Evolutionary conservation across 1,140 invertebrate species (phyloP).

Genomic region (Mizuhopecten yessoensis): DNA sequence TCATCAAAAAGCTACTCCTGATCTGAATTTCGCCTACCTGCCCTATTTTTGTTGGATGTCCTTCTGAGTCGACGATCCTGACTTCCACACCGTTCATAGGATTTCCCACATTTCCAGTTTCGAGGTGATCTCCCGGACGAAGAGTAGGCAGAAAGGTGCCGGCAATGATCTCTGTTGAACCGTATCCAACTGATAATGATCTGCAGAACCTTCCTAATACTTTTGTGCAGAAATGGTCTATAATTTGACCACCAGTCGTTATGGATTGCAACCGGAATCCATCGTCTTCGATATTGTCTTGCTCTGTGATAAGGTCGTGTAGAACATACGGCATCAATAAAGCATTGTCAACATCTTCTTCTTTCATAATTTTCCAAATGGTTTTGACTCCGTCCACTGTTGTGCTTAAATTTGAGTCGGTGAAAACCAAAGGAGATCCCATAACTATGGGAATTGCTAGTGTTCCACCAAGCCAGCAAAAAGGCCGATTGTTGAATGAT

Average conservation of each 20-base stretch:
- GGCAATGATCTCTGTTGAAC: not conserved
- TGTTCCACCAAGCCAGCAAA: not conserved
- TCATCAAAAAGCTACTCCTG: constrained; percentile 37
- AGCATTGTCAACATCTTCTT: not conserved
- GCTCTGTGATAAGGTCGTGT: too few relatives aligned
- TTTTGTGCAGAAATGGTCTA: not conserved
- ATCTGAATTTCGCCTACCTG: constrained; percentile 34
- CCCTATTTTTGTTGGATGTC: not conserved
- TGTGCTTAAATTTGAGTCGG: not conserved
- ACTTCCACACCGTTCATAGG: constrained; percentile 37
- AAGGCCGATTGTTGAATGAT: not conserved
- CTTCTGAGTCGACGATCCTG: constrained; percentile 44
- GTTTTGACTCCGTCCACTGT: not conserved
- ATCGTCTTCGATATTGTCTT: not conserved
- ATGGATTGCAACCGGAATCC: not conserved
- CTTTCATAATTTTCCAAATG: not conserved
- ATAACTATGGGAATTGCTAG: not conserved
- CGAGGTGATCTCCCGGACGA: not conserved
- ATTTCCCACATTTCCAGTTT: constrained; percentile 42
- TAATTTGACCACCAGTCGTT: not conserved
- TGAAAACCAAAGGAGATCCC: not conserved
- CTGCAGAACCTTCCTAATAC: not conserved
- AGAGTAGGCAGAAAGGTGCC: not conserved
- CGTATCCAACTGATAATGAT: not conserved
- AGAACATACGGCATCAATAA: not conserved